Evolutionary conservation across 2,113 vertebrate species (phyloP).

Genomic region (Toxostoma redivivum): DNA sequence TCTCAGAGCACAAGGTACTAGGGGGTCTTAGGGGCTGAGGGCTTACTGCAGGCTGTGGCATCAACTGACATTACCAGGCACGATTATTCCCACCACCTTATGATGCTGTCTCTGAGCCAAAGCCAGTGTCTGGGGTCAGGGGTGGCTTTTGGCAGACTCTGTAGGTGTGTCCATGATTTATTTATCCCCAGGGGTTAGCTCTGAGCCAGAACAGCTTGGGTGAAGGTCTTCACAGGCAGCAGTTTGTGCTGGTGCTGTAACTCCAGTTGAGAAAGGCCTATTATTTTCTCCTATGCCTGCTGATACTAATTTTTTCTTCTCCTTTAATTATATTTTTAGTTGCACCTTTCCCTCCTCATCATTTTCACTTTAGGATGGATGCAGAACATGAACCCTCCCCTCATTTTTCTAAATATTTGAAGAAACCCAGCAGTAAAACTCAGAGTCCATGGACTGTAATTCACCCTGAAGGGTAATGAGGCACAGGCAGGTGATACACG

Average conservation of each 20-base stretch:
- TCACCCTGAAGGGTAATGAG: not conserved
- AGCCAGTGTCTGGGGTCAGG: not conserved
- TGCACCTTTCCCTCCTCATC: not conserved
- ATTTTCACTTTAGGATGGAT: not conserved
- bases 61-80: not conserved
- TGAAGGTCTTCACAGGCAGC: not conserved
- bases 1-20: not conserved
- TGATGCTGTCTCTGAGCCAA: accelerated
- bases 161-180: accelerated
- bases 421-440: not conserved
- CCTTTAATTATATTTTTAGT: not conserved
- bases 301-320: not conserved
- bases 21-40: not conserved
- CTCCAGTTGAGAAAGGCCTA: not conserved
- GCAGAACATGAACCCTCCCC: not conserved
- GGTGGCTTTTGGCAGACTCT: not conserved
- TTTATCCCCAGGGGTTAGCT: too few species aligned
- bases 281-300: not conserved
- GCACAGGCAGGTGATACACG: not conserved
- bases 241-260: not conserved
- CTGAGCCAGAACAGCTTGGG: not conserved
- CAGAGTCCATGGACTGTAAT: not conserved
- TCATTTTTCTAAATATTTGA: not conserved
- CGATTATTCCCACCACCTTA: not conserved
- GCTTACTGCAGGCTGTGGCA: not conserved